Evolutionary conservation across 1,140 invertebrate genomes (phyloP).

Genomic region (Luehdorfia chinensis): DNA sequence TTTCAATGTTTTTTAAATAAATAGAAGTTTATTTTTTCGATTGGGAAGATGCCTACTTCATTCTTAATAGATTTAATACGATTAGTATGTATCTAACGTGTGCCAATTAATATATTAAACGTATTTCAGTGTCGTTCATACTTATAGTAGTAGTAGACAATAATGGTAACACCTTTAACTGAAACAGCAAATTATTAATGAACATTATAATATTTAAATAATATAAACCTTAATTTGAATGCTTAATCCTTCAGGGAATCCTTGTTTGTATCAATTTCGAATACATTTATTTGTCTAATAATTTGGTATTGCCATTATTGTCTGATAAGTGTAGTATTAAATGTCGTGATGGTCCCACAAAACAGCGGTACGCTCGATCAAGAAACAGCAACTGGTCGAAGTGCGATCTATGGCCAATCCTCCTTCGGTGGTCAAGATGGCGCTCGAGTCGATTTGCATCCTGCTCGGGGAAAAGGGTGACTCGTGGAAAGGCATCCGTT

Average conservation of each 20-base stretch:
- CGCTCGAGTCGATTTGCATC: constrained; percentile 96
- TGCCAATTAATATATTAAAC: constrained; percentile 8
- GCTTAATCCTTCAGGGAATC: too few relatives aligned
- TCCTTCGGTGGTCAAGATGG: constrained; percentile 94
- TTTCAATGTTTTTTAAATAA: too few relatives aligned
- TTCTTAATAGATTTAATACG: too few relatives aligned
- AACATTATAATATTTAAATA: too few relatives aligned
- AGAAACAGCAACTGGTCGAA: constrained; percentile 97
- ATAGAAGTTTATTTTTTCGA: too few relatives aligned
- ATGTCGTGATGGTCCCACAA: constrained; percentile 20
- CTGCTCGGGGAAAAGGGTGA: constrained; percentile 92
- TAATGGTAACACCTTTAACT: too few relatives aligned
- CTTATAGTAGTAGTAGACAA: not conserved
- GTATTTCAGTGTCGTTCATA: constrained; percentile 1
- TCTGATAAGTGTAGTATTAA: constrained; percentile 28
- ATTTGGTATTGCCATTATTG: not conserved
- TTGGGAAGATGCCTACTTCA: too few relatives aligned
- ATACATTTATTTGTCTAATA: too few relatives aligned
- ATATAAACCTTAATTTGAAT: too few relatives aligned
- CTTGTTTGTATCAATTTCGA: too few relatives aligned
- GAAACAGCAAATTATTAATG: too few relatives aligned
- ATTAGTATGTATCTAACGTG: not conserved
- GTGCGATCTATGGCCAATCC: constrained; percentile 97
- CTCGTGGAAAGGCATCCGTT: constrained; percentile 96
- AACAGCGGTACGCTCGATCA: constrained; percentile 96